These are phyloP conservation scores for Decapterus maruadsi DNA, from an alignment of 2,797 vertebrate species.

Conservation along the genomic window DNA sequence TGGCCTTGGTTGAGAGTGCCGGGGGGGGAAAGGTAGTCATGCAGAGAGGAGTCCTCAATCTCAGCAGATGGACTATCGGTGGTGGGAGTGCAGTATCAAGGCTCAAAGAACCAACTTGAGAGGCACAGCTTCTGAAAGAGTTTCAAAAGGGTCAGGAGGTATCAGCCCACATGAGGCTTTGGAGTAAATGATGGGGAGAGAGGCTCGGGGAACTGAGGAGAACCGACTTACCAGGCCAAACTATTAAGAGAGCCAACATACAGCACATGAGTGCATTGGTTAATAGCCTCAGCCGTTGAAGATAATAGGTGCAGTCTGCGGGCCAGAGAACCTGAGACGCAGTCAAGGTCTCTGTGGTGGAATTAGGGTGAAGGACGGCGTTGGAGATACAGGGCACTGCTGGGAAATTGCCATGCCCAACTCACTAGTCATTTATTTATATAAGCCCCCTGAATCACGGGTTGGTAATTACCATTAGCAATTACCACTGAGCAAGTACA, in stretches of 20 bases:
- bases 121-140: conserved; percentile 55
- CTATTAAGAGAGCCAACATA: conserved; percentile 46
- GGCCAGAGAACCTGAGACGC: conserved; percentile 59
- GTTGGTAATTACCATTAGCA: conserved; percentile 78
- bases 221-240: conserved; percentile 48
- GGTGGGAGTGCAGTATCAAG: conserved; percentile 48
- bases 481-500: conserved; percentile 79
- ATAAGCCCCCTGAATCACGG: conserved; percentile 76
- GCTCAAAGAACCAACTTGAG: conserved; percentile 67
- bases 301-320: conserved; percentile 66
- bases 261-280: conserved; percentile 64
- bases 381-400: conserved; percentile 46
- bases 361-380: conserved; percentile 73
- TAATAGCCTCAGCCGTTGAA: conserved; percentile 70
- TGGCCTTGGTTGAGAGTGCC: conserved; percentile 55
- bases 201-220: conserved; percentile 42
- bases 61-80: conserved; percentile 71
- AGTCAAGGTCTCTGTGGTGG: conserved; percentile 63
- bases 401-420: conserved; percentile 61
- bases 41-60: conserved; percentile 68
- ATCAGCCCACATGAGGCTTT: conserved; percentile 47
- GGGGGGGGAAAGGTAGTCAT: conserved; percentile 38
- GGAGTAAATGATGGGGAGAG: conserved; percentile 68
- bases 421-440: conserved; percentile 78
- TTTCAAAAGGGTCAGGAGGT: conserved; percentile 68